Evolutionary conservation across 1,140 invertebrate species (phyloP).

Genomic region (Orussus abietinus): DNA sequence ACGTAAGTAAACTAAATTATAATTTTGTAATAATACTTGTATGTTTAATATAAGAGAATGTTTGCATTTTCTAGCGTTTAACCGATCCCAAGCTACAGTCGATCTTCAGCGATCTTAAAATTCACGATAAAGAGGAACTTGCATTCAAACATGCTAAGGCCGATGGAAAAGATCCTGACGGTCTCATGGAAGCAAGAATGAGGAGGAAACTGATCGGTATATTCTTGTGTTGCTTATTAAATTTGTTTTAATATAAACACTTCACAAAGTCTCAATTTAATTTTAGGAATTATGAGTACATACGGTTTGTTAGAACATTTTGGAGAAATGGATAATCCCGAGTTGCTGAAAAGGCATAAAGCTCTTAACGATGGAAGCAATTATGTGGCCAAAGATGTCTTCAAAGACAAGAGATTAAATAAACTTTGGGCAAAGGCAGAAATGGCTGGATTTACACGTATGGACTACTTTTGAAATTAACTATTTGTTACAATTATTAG

Average conservation of each 20-base stretch:
- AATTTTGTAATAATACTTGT: background rate
- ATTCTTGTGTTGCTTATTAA: slow-evolving; percentile 7
- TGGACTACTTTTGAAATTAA: slow-evolving; percentile 13
- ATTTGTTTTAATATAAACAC: slow-evolving; percentile 4
- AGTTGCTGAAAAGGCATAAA: slow-evolving; percentile 50
- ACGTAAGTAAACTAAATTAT: slow-evolving; percentile 54
- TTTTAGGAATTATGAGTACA: slow-evolving; percentile 69
- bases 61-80: slow-evolving; percentile 62
- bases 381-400: slow-evolving; percentile 66
- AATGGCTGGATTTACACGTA: slow-evolving; percentile 74
- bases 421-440: slow-evolving; percentile 88
- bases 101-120: slow-evolving; percentile 81
- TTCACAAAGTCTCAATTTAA: slow-evolving; percentile 15
- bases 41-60: slow-evolving; percentile 9
- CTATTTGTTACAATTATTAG: slow-evolving; percentile 9
- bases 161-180: slow-evolving; percentile 82
- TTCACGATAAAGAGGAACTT: slow-evolving; percentile 90
- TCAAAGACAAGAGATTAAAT: slow-evolving; percentile 87
- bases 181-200: slow-evolving; percentile 77
- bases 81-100: slow-evolving; percentile 81
- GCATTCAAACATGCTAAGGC: slow-evolving; percentile 75
- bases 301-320: slow-evolving; percentile 81
- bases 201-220: slow-evolving; percentile 72
- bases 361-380: slow-evolving; percentile 43
- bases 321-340: slow-evolving; percentile 61